A percentile compares a stretch with the other conserved stretches of the same genome.
These are phyloP conservation scores for Meiosimyza platycephala DNA, from an alignment of 2,888 invertebrate genomes.

Conservation along the genomic window DNA sequence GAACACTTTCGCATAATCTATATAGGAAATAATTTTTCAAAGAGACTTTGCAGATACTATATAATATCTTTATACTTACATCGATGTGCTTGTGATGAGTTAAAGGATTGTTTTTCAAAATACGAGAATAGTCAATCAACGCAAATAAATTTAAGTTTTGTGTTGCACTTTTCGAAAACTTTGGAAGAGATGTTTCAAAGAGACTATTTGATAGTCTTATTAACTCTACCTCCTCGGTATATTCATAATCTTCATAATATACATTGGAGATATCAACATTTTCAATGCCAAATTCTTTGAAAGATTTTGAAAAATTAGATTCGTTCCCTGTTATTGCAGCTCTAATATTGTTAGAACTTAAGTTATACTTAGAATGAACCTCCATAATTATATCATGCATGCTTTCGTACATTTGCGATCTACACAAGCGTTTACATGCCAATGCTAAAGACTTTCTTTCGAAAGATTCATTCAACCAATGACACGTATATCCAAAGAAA, in stretches of 20 bases:
- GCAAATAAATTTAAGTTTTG: no score
- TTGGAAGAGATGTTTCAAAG: no score
- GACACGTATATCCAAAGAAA: conserved; percentile 32
- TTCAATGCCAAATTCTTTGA: conserved; percentile 32
- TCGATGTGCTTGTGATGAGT: neutral
- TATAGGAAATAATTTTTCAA: no score
- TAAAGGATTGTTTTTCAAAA: no score
- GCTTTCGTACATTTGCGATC: conserved; percentile 34
- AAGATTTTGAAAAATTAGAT: conserved; percentile 27
- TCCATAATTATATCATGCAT: conserved; percentile 28
- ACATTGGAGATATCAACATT: neutral
- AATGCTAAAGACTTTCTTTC: conserved; percentile 33
- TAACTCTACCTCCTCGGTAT: neutral
- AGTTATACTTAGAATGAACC: conserved; percentile 28
- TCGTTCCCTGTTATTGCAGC: conserved; percentile 35
- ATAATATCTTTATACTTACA: neutral
- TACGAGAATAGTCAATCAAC: no score
- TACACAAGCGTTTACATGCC: conserved; percentile 29
- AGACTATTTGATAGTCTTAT: no score
- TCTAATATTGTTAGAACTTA: conserved; percentile 27
- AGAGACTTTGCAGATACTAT: no score
- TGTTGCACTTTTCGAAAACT: no score
- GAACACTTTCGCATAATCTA: no score
- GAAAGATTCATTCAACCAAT: conserved; percentile 22
- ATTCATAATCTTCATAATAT: neutral